These are phyloP conservation scores for Enoplosus armatus DNA, from an alignment of 2,797 vertebrate species.

Conservation along the genomic window DNA sequence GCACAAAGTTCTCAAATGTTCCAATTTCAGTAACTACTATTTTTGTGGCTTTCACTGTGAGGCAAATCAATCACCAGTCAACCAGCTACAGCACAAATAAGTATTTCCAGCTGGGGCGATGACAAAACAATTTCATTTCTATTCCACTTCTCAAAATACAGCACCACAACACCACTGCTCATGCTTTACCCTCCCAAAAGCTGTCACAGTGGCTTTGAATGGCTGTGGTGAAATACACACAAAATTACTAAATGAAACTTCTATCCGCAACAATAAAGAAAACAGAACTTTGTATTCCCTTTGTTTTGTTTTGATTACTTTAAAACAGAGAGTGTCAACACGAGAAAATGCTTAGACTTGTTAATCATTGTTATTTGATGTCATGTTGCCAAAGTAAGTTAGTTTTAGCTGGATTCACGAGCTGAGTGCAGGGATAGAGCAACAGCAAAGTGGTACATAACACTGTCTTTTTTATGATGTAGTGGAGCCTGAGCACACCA, in stretches of 20 bases:
- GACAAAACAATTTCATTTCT: constrained; percentile 58
- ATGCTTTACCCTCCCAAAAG: constrained; percentile 26
- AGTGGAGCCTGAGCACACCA: constrained; percentile 42
- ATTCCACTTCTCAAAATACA: constrained; percentile 37
- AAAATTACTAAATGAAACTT: not conserved
- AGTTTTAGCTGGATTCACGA: constrained; percentile 34
- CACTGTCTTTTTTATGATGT: constrained; percentile 59
- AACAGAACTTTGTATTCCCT: constrained; percentile 4
- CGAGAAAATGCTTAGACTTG: constrained; percentile 1
- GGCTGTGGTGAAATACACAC: constrained; percentile 36
- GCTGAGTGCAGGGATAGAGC: constrained; percentile 33
- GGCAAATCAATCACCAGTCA: constrained; percentile 47
- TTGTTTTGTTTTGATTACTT: constrained; percentile 12
- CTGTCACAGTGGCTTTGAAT: constrained; percentile 41
- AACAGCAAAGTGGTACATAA: constrained; percentile 44
- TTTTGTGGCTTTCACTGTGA: constrained; percentile 42
- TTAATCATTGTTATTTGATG: constrained; percentile 53
- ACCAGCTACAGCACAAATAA: constrained; percentile 38
- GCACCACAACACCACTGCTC: constrained; percentile 10
- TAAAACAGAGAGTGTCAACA: not conserved
- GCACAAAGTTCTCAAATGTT: constrained; percentile 40
- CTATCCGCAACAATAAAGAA: not conserved
- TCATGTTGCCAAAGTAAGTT: constrained; percentile 42
- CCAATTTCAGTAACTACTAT: constrained; percentile 37
- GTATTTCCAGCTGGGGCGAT: constrained; percentile 44